These are phyloP conservation scores for Centroberyx gerrardi DNA, from an alignment of 2,797 vertebrate species.

Conservation along the genomic window DNA sequence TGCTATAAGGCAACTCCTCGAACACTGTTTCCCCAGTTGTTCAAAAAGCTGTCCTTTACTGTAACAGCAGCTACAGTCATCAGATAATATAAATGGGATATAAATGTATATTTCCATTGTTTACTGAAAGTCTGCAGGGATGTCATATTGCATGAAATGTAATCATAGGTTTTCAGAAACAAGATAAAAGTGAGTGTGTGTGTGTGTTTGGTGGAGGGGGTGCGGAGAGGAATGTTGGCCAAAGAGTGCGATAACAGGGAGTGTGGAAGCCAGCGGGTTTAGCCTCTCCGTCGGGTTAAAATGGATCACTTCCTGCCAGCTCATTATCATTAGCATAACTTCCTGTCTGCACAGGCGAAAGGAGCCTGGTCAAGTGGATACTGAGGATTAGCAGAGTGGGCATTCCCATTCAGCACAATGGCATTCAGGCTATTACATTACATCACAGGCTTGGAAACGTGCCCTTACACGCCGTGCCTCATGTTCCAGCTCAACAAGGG, in stretches of 20 bases:
- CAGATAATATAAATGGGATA: background rate
- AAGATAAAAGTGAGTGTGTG: background rate
- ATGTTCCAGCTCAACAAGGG: constrained; percentile 50
- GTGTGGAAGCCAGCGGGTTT: background rate
- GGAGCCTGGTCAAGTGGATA: constrained; percentile 43
- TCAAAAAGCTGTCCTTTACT: background rate
- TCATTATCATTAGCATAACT: constrained; percentile 67
- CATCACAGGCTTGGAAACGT: constrained; percentile 68
- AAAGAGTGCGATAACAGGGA: constrained; percentile 34
- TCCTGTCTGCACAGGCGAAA: constrained; percentile 55
- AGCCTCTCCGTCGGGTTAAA: constrained; percentile 35
- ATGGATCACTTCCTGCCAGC: constrained; percentile 70
- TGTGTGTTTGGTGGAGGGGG: background rate
- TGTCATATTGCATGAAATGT: constrained; percentile 11
- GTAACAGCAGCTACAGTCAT: background rate
- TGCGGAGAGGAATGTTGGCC: constrained; percentile 20
- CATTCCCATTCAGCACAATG: constrained; percentile 51
- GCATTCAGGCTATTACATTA: constrained; percentile 67
- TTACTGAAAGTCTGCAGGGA: background rate
- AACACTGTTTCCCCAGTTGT: background rate
- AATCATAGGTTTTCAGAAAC: constrained; percentile 20
- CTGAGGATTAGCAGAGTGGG: constrained; percentile 51
- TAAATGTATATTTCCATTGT: background rate
- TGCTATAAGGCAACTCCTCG: background rate
- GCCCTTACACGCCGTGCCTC: constrained; percentile 36